Base-by-base conservation (phyloP, 2,797 vertebrate species). In the Pantherophis vulpinus region DNA sequence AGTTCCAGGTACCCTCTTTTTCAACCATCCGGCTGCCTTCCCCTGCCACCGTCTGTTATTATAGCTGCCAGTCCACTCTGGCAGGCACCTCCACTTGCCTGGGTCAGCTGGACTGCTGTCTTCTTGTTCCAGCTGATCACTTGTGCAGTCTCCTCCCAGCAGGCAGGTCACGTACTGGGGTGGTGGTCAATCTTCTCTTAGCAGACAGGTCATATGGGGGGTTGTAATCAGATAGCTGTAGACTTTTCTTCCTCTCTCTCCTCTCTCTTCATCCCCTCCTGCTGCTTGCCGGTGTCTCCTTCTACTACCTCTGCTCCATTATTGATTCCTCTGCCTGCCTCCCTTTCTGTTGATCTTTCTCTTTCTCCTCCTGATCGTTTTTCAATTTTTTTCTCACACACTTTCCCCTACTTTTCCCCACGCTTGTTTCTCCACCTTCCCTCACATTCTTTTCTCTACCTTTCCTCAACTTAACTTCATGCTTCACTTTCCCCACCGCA, bases 211-310 rank as follows among this genome's bases (percentile, higher is more conserved):
- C 63, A n/a, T 1, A 6, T 32, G n/a, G 13, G n/a, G 13, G 14
- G 2, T 70, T 13, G 2, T 70, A 13, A 2, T 70, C 2, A 70
- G 13, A 32, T 6, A 12, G 29, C 29, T 0, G 0, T 70, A n/a
- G 29, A 14, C 63, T 32, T 5, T 70, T 16, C n/a, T 70, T 32
- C n/a, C 63, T n/a, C 5, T n/a, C 61, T 66, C 5, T n/a, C 29
- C 25, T 70, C 63, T 32, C 6, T 70, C 66, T 70, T 7, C n/a
- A 32, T 32, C n/a, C 2, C 14, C n/a, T 70, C 66, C 60, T 61
- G 27, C 60, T 61, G 25, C 60, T 61, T 61, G 25, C 25, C 11
- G 60, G 9, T 27, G 25, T 61, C 25, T 27, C 3, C 9, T 27
- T 61, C 25, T 8, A 61, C 10, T 61, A 3, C 10, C 25, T 61